Conservation (phyloP, 1,140 invertebrate species). For the Hycleus cichorii region DNA sequence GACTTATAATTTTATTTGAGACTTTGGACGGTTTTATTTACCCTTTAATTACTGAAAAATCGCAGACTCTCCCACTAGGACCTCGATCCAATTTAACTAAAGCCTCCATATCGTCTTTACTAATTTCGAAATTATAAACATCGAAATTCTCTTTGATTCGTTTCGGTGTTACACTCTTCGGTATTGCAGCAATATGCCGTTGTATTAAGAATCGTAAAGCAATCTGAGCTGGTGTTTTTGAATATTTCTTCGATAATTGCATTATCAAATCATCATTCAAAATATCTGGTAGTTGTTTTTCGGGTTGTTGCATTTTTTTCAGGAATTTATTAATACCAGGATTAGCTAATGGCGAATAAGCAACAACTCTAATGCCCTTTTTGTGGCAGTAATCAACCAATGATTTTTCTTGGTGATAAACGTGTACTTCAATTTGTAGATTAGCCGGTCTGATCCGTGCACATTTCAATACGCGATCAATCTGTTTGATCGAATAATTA, state of each 20-base stretch:
- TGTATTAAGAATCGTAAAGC: conserved; percentile 51
- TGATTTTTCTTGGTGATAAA: conserved; percentile 69
- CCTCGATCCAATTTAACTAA: conserved; percentile 31
- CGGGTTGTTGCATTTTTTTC: conserved; percentile 32
- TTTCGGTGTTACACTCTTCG: conserved; percentile 51
- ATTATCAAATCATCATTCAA: conserved; percentile 56
- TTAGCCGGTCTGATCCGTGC: conserved; percentile 61
- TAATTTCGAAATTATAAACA: conserved; percentile 42
- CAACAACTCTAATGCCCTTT: conserved; percentile 66
- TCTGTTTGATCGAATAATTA: conserved; percentile 68
- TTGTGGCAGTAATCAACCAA: conserved; percentile 64
- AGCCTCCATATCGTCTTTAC: conserved; percentile 35
- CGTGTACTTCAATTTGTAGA: conserved; percentile 72
- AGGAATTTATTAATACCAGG: conserved; percentile 50
- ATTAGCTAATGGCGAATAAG: conserved; percentile 74
- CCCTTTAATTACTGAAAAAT: conserved; percentile 4
- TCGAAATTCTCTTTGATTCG: conserved; percentile 53
- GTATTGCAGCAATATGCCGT: conserved; percentile 51
- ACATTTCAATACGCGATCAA: conserved; percentile 54
- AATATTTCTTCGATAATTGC: conserved; percentile 54
- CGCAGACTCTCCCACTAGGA: not conserved
- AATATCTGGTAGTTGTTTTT: conserved; percentile 51
- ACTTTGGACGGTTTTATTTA: not conserved
- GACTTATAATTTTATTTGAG: too few species aligned
- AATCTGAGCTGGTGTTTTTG: conserved; percentile 55